Conservation (phyloP, 2,888 invertebrate species). For the Brachyptera risi region DNA sequence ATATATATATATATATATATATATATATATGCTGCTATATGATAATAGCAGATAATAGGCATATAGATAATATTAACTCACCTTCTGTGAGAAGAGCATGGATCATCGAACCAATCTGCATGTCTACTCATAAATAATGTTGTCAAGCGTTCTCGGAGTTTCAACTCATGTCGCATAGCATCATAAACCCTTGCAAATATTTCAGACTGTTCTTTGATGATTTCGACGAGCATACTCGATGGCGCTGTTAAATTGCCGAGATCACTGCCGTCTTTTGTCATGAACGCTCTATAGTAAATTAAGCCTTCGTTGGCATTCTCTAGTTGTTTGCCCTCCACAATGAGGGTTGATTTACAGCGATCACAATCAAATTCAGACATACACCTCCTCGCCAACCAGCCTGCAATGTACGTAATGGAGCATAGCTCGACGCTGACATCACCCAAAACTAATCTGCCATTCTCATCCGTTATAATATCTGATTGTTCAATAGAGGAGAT, state of each 20-base stretch:
- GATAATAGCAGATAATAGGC: too few relatives aligned
- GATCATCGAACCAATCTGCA: slow-evolving; percentile 1
- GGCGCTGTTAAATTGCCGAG: neutral
- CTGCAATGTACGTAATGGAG: slow-evolving; percentile 6
- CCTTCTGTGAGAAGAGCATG: neutral
- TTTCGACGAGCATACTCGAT: neutral
- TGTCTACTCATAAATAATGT: neutral
- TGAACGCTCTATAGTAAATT: slow-evolving; percentile 2
- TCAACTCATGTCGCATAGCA: neutral
- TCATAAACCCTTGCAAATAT: neutral
- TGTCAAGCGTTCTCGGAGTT: neutral
- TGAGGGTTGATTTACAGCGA: neutral
- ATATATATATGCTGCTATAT: too few relatives aligned
- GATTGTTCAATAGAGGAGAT: neutral
- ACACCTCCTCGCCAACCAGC: slow-evolving; percentile 5
- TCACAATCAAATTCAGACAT: neutral
- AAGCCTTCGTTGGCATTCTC: neutral
- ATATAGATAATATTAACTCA: too few relatives aligned
- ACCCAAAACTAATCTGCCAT: neutral
- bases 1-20: too few relatives aligned
- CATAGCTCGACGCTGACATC: neutral
- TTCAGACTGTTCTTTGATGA: neutral
- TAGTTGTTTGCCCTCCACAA: neutral
- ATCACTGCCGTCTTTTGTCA: neutral
- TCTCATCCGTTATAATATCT: neutral